Evolutionary conservation across 2,797 vertebrate species (phyloP).

Genomic region (Sebastiscus tertius): DNA sequence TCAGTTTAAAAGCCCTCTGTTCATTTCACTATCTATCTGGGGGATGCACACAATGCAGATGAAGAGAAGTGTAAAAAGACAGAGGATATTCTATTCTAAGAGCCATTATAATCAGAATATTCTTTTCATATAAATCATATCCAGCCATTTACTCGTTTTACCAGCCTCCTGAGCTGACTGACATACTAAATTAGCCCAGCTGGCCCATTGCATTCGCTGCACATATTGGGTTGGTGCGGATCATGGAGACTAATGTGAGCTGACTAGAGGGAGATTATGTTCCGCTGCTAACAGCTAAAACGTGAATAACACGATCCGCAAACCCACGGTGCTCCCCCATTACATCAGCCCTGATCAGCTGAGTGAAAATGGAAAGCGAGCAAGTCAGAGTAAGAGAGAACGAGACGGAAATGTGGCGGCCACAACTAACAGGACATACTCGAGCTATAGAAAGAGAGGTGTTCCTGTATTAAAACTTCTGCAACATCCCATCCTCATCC

Average conservation of each 20-base stretch:
- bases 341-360: conserved; percentile 72
- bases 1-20: conserved; percentile 82
- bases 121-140: conserved; percentile 83
- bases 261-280: conserved; percentile 84
- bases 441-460: background rate
- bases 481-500: conserved; percentile 18
- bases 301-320: conserved; percentile 73
- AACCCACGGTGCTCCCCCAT: conserved; percentile 74
- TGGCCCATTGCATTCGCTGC: conserved; percentile 77
- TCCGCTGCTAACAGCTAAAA: conserved; percentile 79
- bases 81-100: conserved; percentile 75
- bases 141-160: conserved; percentile 79
- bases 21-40: conserved; percentile 81
- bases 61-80: conserved; percentile 71
- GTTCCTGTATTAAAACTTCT: background rate
- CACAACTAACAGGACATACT: conserved; percentile 1
- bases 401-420: background rate
- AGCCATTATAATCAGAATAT: conserved; percentile 78
- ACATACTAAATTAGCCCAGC: conserved; percentile 81
- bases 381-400: background rate
- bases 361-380: conserved; percentile 53
- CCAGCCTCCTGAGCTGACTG: conserved; percentile 79
- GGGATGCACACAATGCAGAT: conserved; percentile 80
- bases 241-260: conserved; percentile 83
- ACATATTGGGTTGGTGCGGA: conserved; percentile 81